phyloP scores from a whole-genome alignment of 2,888 invertebrate species.

The Stenoptilia bipunctidactyla region DNA sequence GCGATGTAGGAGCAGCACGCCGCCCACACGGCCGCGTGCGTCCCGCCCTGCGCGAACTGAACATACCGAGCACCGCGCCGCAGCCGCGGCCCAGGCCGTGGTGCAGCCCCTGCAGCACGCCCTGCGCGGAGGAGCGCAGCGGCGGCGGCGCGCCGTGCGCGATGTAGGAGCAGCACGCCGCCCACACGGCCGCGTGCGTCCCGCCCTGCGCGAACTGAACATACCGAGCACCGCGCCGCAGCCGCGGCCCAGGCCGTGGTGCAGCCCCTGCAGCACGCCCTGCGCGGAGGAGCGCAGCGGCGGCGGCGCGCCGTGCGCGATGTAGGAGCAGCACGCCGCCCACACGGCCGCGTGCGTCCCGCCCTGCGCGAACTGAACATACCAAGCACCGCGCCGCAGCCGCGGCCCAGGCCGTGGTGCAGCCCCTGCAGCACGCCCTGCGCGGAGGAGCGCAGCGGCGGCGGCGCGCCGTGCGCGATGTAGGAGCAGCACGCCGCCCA shows the following conservation, averaged over 20 bases:
- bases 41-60: slow-evolving; percentile 99
- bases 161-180: too few relatives aligned
- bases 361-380: too few relatives aligned
- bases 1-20: too few relatives aligned
- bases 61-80: slow-evolving; percentile 90
- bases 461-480: slow-evolving; percentile 93
- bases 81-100: too few relatives aligned
- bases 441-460: slow-evolving; percentile 89
- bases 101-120: slow-evolving; percentile 92
- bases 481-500: too few relatives aligned
- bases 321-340: too few relatives aligned
- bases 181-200: slow-evolving; percentile 98
- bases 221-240: slow-evolving; percentile 90
- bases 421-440: slow-evolving; percentile 94
- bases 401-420: slow-evolving; percentile 96
- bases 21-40: slow-evolving; percentile 94
- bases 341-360: slow-evolving; percentile 99
- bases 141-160: slow-evolving; percentile 94
- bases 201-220: slow-evolving; percentile 99
- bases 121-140: slow-evolving; percentile 92
- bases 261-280: slow-evolving; percentile 91
- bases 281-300: slow-evolving; percentile 93
- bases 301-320: slow-evolving; percentile 94
- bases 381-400: slow-evolving; percentile 90
- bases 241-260: too few relatives aligned